phyloP scores from a whole-genome alignment of 2,113 vertebrate genomes.

The Hippolais icterina region DNA sequence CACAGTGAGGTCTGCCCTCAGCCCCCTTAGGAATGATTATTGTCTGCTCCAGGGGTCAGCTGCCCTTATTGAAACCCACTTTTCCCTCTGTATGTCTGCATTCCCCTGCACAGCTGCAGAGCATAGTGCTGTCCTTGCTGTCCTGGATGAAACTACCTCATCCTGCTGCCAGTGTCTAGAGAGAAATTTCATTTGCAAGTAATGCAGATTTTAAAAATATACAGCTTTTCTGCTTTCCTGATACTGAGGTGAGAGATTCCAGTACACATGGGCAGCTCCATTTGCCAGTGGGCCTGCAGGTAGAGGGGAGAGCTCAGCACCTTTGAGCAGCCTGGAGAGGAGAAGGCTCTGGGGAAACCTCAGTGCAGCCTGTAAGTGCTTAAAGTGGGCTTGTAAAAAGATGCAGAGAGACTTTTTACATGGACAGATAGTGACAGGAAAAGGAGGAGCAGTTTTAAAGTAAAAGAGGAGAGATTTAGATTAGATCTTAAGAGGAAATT shows the following conservation, averaged over 20 bases:
- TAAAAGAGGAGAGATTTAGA: background rate
- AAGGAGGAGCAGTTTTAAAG: background rate
- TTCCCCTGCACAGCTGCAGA: background rate
- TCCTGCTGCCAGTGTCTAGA: conserved; percentile 33
- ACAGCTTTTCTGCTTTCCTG: conserved; percentile 70
- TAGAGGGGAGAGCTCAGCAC: background rate
- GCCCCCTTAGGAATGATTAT: background rate
- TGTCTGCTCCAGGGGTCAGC: background rate
- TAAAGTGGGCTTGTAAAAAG: background rate
- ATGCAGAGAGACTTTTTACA: background rate
- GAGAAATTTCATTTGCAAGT: conserved; percentile 78
- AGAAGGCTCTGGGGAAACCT: background rate
- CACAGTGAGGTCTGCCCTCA: background rate
- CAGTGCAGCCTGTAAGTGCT: background rate
- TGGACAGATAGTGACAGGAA: background rate
- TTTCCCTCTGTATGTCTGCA: background rate
- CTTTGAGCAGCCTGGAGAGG: background rate
- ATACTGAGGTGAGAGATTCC: conserved; percentile 65
- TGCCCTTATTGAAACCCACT: fast-evolving
- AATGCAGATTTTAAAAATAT: conserved; percentile 60
- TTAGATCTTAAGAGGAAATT: background rate
- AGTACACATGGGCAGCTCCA: background rate
- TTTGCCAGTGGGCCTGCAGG: background rate
- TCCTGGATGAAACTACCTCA: conserved; percentile 71
- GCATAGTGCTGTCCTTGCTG: background rate